These are phyloP conservation scores for Glyptemys insculpta DNA, from an alignment of 2,797 vertebrate species.

Conservation along the genomic window DNA sequence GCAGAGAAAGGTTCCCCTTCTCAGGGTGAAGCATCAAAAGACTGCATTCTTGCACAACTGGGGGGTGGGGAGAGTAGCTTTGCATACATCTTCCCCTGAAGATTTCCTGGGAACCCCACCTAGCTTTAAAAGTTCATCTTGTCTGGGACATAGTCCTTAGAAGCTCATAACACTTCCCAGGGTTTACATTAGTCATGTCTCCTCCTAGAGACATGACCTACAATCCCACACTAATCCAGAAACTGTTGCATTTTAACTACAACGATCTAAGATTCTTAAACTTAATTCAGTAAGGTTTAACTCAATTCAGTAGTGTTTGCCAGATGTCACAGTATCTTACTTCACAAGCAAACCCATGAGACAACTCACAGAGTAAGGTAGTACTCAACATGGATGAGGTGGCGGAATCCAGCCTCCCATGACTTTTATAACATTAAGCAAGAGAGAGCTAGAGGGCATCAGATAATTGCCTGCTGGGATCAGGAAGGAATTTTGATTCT, in stretches of 20 bases:
- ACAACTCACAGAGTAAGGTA: background rate
- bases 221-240: background rate
- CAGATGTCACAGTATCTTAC: background rate
- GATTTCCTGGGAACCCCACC: too few species aligned
- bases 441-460: background rate
- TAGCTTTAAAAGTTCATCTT: too few species aligned
- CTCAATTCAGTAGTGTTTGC: background rate
- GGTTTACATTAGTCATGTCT: background rate
- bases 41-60: too few species aligned
- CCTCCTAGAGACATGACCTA: background rate
- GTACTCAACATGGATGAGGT: background rate
- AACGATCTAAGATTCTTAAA: background rate
- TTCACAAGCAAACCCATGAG: background rate
- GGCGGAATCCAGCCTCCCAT: background rate
- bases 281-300: background rate
- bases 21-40: too few species aligned
- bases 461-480: background rate
- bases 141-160: too few species aligned
- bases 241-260: background rate
- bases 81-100: too few species aligned
- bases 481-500: background rate
- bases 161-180: background rate
- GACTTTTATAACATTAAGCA: background rate
- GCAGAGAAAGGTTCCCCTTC: too few species aligned
- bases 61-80: too few species aligned